These are phyloP conservation scores for Episyrphus balteatus DNA, from an alignment of 1,140 invertebrate genomes.

Conservation along the genomic window DNA sequence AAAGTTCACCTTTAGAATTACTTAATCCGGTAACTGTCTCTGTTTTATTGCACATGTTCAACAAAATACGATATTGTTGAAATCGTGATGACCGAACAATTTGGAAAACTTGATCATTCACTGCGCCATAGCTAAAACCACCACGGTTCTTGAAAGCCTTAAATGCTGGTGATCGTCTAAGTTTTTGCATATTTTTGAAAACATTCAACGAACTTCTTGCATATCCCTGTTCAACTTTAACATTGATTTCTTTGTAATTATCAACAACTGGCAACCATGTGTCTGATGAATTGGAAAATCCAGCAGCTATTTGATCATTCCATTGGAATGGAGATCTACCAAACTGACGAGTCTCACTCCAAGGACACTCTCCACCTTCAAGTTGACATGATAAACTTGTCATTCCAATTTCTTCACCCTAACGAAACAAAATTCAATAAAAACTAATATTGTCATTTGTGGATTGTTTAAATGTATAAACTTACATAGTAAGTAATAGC, in stretches of 20 bases:
- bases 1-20: conserved; percentile 11
- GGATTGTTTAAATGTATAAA: background rate
- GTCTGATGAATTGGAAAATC: conserved; percentile 37
- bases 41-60: conserved; percentile 23
- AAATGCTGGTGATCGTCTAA: conserved; percentile 22
- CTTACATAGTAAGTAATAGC: background rate
- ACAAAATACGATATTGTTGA: conserved; percentile 27
- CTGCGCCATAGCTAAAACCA: conserved; percentile 32
- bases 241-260: conserved; percentile 41
- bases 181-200: conserved; percentile 27
- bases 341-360: conserved; percentile 41
- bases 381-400: conserved; percentile 43
- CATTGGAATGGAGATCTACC: conserved; percentile 51
- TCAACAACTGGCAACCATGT: conserved; percentile 50
- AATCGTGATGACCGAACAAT: conserved; percentile 10
- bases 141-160: conserved; percentile 17
- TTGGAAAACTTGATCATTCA: conserved; percentile 28
- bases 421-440: background rate
- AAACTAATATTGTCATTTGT: background rate
- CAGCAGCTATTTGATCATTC: conserved; percentile 42
- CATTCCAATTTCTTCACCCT: conserved; percentile 67
- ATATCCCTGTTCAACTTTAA: conserved; percentile 24
- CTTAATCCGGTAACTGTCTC: background rate
- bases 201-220: conserved; percentile 33
- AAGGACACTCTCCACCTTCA: conserved; percentile 32